Evolutionary conservation across 2,888 invertebrate species (phyloP).

Genomic region (Euproctis similis): DNA sequence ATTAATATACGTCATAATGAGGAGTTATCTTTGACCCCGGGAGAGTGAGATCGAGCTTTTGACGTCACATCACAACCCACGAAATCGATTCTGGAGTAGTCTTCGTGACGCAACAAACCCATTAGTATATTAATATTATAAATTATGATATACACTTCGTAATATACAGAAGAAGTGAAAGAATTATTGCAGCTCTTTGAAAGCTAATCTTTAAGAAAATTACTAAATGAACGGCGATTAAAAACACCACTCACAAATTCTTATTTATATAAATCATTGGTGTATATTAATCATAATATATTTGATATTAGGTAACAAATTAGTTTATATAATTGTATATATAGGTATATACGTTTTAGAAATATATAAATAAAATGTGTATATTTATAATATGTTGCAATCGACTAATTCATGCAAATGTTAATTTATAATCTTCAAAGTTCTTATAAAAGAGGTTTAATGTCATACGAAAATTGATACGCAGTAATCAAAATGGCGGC

Average conservation of each 20-base stretch:
- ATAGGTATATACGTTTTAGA: constrained; percentile 10
- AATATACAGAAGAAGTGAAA: constrained; percentile 41
- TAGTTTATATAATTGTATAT: constrained; percentile 7
- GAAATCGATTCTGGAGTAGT: constrained; percentile 32
- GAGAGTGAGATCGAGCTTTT: constrained; percentile 27
- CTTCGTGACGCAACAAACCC: constrained; percentile 38
- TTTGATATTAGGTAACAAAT: constrained; percentile 11
- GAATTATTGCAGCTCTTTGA: constrained; percentile 40
- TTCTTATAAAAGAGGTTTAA: constrained; percentile 5
- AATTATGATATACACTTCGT: constrained; percentile 32
- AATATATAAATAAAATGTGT: too few species aligned
- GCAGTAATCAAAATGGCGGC: constrained; percentile 3
- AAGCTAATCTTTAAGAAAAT: constrained; percentile 24
- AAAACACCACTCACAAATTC: too few species aligned
- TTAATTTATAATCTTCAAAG: constrained; percentile 1
- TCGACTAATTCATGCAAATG: constrained; percentile 4
- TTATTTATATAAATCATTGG: constrained; percentile 16
- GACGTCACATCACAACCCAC: constrained; percentile 37
- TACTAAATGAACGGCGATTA: constrained; percentile 20
- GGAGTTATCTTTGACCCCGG: constrained; percentile 36
- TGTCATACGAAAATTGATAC: constrained; percentile 1
- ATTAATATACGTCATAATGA: constrained; percentile 39
- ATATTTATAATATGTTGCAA: not conserved
- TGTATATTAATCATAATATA: constrained; percentile 2
- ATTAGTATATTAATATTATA: constrained; percentile 43